Conservation (phyloP, 2,797 vertebrate genomes). For the Discoglossus pictus region DNA sequence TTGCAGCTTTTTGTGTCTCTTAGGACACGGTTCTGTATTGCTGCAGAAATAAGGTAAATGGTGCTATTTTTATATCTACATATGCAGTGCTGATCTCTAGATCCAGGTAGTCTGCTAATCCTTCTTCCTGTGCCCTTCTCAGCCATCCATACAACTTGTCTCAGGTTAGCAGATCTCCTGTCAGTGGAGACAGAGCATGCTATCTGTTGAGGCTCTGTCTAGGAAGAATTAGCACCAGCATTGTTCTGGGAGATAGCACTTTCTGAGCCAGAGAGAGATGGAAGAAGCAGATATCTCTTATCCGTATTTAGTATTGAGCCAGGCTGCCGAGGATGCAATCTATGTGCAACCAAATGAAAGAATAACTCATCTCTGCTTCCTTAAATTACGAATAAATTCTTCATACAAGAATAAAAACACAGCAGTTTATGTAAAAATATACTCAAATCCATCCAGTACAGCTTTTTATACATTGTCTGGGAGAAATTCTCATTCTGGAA, state of each 20-base stretch:
- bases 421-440: neutral
- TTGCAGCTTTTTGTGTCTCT: too few species aligned
- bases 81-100: too few species aligned
- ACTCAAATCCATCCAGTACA: neutral
- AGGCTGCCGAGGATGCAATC: neutral
- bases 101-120: too few species aligned
- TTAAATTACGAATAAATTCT: neutral
- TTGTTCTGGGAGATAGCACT: slow-evolving; percentile 28
- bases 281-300: slow-evolving; percentile 20
- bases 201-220: slow-evolving; percentile 11
- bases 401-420: neutral
- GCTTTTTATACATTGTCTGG: neutral
- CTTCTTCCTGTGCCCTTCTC: too few species aligned
- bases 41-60: too few species aligned
- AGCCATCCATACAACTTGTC: neutral
- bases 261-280: slow-evolving; percentile 28
- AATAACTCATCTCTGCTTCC: neutral
- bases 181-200: slow-evolving; percentile 30
- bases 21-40: too few species aligned
- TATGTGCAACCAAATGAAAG: neutral
- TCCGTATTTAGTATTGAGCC: neutral
- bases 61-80: too few species aligned
- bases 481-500: too few species aligned
- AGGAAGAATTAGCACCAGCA: slow-evolving; percentile 23
- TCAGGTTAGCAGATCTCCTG: slow-evolving; percentile 1